phyloP scores from a whole-genome alignment of 2,113 vertebrate genomes.

The Colaptes auratus region DNA sequence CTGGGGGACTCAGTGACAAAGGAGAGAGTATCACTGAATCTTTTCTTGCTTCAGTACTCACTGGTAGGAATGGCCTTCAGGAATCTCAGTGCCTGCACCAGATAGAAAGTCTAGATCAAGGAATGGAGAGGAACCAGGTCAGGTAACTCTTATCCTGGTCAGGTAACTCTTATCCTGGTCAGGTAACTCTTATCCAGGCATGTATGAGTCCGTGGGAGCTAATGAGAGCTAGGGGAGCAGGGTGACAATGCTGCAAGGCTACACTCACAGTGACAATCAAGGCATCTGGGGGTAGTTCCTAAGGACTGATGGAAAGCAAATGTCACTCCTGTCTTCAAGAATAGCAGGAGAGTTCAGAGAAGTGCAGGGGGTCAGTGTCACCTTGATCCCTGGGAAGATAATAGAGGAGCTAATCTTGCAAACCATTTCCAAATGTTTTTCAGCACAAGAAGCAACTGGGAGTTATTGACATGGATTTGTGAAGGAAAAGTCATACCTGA shows the following conservation, averaged over 20 bases:
- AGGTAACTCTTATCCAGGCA: not conserved
- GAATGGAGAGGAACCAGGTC: not conserved
- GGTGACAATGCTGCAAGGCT: not conserved
- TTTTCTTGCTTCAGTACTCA: too few species aligned
- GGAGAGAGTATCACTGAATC: not conserved
- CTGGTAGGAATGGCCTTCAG: not conserved
- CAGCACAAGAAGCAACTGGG: not conserved
- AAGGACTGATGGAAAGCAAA: not conserved
- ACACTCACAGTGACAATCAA: rapidly evolving
- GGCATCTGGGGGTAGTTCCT: not conserved
- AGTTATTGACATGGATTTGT: not conserved
- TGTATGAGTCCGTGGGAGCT: not conserved
- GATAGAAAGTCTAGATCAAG: not conserved
- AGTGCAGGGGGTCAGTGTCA: not conserved
- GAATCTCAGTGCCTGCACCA: not conserved
- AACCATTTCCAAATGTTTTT: not conserved
- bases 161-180: too few species aligned
- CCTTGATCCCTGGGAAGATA: not conserved
- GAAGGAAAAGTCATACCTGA: not conserved
- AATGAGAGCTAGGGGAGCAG: not conserved
- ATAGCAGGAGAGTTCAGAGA: not conserved
- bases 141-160: not conserved
- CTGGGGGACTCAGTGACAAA: not conserved
- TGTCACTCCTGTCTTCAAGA: not conserved
- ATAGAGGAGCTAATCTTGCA: not conserved